Percentiles rank a stretch among this genome's conserved stretches.
Evolutionary conservation across 1,140 invertebrate species (phyloP).

Genomic region (Drosophila willistoni): DNA sequence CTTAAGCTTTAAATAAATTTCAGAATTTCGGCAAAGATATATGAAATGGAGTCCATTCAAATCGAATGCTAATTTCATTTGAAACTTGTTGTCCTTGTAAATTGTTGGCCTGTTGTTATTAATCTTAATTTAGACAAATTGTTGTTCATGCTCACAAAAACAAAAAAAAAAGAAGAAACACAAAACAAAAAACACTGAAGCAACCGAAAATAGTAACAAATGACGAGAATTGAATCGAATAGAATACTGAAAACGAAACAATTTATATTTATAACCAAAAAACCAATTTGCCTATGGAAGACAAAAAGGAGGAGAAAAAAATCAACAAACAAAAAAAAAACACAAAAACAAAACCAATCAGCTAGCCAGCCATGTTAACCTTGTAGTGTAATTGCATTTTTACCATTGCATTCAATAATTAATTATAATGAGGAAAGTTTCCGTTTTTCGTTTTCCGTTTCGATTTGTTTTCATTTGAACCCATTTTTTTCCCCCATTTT

Average conservation of each 20-base stretch:
- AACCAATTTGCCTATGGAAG: slow-evolving; percentile 12
- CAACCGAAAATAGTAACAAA: slow-evolving; percentile 11
- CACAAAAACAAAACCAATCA: background rate
- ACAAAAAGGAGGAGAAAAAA: background rate
- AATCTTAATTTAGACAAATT: slow-evolving; percentile 58
- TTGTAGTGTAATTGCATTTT: slow-evolving; percentile 47
- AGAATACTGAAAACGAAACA: slow-evolving; percentile 24
- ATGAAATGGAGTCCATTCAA: too few species aligned
- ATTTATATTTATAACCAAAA: slow-evolving; percentile 10
- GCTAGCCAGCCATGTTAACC: slow-evolving; percentile 18
- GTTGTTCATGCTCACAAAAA: slow-evolving; percentile 62
- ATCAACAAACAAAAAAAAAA: too few species aligned
- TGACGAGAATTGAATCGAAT: background rate
- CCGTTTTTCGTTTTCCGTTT: background rate
- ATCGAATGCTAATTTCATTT: too few species aligned
- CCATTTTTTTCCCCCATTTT: background rate
- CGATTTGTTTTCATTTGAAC: slow-evolving; percentile 15
- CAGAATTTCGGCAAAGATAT: too few species aligned
- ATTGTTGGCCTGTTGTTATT: slow-evolving; percentile 32
- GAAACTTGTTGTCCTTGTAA: too few species aligned
- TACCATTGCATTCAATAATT: slow-evolving; percentile 35
- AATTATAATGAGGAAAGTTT: slow-evolving; percentile 39
- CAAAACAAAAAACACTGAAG: slow-evolving; percentile 18
- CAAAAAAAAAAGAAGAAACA: too few species aligned
- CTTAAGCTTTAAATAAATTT: too few species aligned